Evolutionary conservation across 2,113 vertebrate species (phyloP).

Genomic region (Zapus hudsonius): DNA sequence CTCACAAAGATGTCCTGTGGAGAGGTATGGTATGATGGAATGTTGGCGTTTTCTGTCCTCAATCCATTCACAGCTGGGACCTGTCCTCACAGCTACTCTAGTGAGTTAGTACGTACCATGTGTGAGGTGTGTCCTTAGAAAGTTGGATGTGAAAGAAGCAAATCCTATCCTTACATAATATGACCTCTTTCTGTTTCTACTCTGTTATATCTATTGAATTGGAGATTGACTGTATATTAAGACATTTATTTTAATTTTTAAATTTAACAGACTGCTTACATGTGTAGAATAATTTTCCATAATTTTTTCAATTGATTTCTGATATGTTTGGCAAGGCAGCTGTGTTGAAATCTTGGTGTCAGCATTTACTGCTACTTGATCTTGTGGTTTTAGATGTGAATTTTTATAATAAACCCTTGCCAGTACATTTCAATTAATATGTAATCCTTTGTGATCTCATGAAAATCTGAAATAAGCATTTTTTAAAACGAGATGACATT

Average conservation of each 20-base stretch:
- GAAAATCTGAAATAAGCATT: slow-evolving; percentile 16
- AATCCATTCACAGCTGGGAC: not conserved
- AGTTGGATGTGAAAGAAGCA: not conserved
- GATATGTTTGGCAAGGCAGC: not conserved
- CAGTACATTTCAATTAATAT: slow-evolving; percentile 7
- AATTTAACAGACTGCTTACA: not conserved
- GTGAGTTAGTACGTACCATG: not conserved
- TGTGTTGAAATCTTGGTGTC: not conserved
- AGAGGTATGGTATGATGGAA: not conserved
- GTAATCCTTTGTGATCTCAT: not conserved
- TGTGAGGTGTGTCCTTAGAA: not conserved
- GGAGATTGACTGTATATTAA: not conserved
- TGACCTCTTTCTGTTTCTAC: not conserved
- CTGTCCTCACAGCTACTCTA: not conserved
- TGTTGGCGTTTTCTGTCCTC: not conserved
- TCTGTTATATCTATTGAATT: not conserved
- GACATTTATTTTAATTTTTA: not conserved
- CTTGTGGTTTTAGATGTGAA: not conserved
- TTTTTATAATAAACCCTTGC: not conserved
- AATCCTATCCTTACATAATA: not conserved
- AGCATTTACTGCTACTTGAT: not conserved
- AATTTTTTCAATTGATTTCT: not conserved
- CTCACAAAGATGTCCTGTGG: not conserved
- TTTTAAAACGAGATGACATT: not conserved
- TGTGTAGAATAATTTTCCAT: not conserved